Conservation (phyloP, 2,797 vertebrate species). For the Fistularia tabacaria region DNA sequence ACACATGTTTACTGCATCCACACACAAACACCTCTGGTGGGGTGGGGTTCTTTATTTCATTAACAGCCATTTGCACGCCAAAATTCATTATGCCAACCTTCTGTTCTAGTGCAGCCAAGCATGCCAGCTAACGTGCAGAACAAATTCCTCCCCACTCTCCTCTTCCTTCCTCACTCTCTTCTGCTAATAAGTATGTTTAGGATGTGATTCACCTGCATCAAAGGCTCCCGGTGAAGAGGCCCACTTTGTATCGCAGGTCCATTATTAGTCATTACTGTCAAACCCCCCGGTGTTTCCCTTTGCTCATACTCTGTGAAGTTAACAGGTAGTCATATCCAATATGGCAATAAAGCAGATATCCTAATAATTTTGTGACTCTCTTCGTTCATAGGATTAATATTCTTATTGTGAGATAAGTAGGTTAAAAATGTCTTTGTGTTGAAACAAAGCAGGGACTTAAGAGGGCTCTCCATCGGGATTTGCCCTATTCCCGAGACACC, state of each 20-base stretch:
- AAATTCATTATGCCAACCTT: conserved; percentile 74
- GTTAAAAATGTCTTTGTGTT: conserved; percentile 46
- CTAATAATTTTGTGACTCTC: conserved; percentile 8
- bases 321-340: conserved; percentile 53
- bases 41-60: conserved; percentile 72
- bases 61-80: conserved; percentile 67
- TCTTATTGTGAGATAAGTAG: conserved; percentile 59
- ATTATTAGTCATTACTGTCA: conserved; percentile 69
- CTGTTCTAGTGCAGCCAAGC: conserved; percentile 69
- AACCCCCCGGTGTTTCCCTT: conserved; percentile 41
- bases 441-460: conserved; percentile 38
- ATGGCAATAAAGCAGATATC: conserved; percentile 41
- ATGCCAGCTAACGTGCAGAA: conserved; percentile 72
- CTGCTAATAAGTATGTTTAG: conserved; percentile 72
- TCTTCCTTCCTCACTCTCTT: conserved; percentile 40
- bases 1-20: conserved; percentile 2
- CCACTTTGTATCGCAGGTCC: conserved; percentile 53
- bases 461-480: conserved; percentile 35
- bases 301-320: conserved; percentile 49
- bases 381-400: conserved; percentile 36
- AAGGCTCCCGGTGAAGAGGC: conserved; percentile 58
- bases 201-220: conserved; percentile 73
- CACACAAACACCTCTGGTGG: conserved; percentile 50
- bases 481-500: conserved; percentile 50
- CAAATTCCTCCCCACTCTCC: conserved; percentile 52